Base-by-base conservation (phyloP, 1,140 invertebrate genomes). In the Drosophila lowei region DNA sequence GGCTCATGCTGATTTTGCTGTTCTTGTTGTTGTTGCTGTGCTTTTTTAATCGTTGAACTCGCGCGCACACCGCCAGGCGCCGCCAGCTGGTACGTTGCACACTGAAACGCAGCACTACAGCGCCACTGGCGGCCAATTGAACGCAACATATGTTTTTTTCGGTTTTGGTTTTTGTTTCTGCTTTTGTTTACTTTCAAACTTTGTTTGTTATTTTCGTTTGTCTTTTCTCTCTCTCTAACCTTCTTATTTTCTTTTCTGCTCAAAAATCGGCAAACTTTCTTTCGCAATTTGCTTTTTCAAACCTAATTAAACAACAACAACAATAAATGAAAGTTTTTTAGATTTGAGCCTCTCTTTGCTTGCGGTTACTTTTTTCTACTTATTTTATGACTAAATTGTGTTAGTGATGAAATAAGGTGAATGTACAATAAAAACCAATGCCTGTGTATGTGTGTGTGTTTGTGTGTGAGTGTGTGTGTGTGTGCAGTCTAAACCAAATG, bases 301-400 rank as follows among this genome's bases (percentile, higher is more conserved):
- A 85, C 85, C 84, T 89, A 89, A 89, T 79, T 68, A 89, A 80
- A 88, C 83, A 86, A 86, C 83, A 88, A 86, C 83, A 86, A 88
- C 83, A 86, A 89, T 84, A 66, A 38, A 86, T 64, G 28, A 81
- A 85, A 71, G 67, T 64, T 47, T 73, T 85, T 85, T 73, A 60
- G 67, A 52, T 68, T 43, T 34, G 42, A 50, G 18, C 13, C 16
- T 50, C 34, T 38, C 34, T 34, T 38, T 4, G 34, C 34, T 38
- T 38, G 34, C 34, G 34, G 34, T 44, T 72, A 38, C 18, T 55
- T 53, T 58, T 18, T 18, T 28, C 38, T 23, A 57, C 55, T 79
- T 59, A 79, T 62, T 80, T 75, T 70, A 46, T 47, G 76, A 66
- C 72, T 80, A 80, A 58, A 72, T 23, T 28, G 61, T 18, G 59